Conservation (phyloP, 2,888 invertebrate genomes). For the Laspeyria flexula region DNA sequence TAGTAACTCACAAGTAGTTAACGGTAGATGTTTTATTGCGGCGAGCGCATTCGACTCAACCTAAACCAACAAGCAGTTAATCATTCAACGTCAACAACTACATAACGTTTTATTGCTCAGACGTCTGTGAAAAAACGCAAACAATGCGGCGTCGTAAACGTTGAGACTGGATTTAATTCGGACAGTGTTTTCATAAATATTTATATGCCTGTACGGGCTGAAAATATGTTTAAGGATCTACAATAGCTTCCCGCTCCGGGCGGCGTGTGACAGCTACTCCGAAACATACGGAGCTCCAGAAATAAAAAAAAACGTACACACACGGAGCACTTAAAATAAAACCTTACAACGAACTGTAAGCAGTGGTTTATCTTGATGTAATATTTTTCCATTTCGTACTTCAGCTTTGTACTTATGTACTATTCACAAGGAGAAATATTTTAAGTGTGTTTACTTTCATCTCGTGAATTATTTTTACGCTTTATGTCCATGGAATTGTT, state of each 20-base stretch:
- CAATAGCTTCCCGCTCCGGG: constrained; percentile 51
- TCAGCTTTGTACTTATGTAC: constrained; percentile 34
- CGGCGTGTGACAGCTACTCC: constrained; percentile 60
- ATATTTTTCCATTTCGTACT: constrained; percentile 47
- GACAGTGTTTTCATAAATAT: constrained; percentile 70
- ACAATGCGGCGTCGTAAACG: constrained; percentile 61
- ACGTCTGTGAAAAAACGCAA: constrained; percentile 53
- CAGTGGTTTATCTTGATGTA: constrained; percentile 54
- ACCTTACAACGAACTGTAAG: constrained; percentile 58
- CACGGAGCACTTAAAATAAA: constrained; percentile 55
- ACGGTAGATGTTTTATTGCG: constrained; percentile 46
- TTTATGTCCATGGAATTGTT: constrained; percentile 10
- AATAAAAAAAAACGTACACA: constrained; percentile 49
- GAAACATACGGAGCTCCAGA: constrained; percentile 50
- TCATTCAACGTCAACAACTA: constrained; percentile 58
- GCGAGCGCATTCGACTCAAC: constrained; percentile 43
- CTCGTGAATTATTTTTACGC: constrained; percentile 29
- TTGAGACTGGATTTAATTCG: constrained; percentile 65
- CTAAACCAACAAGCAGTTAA: constrained; percentile 53
- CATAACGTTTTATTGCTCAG: constrained; percentile 56
- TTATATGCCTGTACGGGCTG: constrained; percentile 51
- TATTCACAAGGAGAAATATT: constrained; percentile 31
- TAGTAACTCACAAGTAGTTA: constrained; percentile 57
- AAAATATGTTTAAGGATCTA: constrained; percentile 63
- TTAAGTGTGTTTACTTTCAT: constrained; percentile 30